These are phyloP conservation scores for Agonopterix arenella DNA, from an alignment of 2,888 invertebrate species.

Conservation along the genomic window DNA sequence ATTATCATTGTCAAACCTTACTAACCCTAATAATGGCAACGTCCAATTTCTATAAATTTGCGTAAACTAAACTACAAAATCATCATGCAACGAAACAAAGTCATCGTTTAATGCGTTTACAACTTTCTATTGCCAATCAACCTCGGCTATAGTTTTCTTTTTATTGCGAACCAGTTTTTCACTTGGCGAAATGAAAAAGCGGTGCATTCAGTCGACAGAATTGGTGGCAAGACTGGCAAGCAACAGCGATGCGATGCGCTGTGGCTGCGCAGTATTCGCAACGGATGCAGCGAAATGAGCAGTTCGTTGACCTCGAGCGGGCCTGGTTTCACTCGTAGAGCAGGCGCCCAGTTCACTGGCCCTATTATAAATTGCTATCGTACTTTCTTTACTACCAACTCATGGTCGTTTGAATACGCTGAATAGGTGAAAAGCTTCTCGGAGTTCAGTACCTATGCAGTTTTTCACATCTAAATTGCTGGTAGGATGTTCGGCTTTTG, in stretches of 20 bases:
- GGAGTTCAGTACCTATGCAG: no score
- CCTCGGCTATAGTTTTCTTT: conserved; percentile 44
- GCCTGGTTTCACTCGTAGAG: conserved; percentile 66
- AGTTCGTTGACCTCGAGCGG: conserved; percentile 68
- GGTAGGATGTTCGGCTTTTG: no score
- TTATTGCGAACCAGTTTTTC: conserved; percentile 51
- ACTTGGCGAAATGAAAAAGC: conserved; percentile 54
- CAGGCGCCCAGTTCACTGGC: conserved; percentile 67
- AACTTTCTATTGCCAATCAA: conserved; percentile 50
- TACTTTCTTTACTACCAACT: conserved; percentile 34
- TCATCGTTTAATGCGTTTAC: conserved; percentile 21
- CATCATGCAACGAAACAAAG: conserved; percentile 3
- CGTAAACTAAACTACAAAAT: not conserved
- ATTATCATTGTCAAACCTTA: no score
- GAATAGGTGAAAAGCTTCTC: no score
- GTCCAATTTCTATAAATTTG: no score
- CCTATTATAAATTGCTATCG: conserved; percentile 55
- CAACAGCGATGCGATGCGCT: conserved; percentile 20
- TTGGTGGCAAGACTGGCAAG: conserved; percentile 39
- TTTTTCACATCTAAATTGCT: no score
- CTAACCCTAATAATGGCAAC: no score
- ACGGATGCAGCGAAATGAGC: conserved; percentile 76
- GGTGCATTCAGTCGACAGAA: conserved; percentile 56
- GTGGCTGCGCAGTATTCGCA: conserved; percentile 66
- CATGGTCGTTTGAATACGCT: conserved; percentile 2